A percentile compares a stretch with the other conserved stretches of the same genome.
These are phyloP conservation scores for Ptilorrhoa leucosticta DNA, from an alignment of 2,113 vertebrate genomes.

Conservation along the genomic window DNA sequence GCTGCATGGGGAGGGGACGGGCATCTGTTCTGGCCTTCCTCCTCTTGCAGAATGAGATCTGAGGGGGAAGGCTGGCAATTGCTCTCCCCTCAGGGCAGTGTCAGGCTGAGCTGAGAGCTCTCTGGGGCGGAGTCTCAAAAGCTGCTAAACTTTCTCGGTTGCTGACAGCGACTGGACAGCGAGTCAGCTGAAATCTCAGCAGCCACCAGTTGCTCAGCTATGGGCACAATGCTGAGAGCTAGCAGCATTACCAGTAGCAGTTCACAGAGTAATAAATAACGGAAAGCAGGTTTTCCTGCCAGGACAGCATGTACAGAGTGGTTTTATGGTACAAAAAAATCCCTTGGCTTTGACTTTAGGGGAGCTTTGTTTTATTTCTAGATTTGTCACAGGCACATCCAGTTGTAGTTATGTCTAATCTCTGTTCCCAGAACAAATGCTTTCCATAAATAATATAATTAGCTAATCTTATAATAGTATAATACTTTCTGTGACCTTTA, in stretches of 20 bases:
- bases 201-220: not conserved
- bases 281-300: not conserved
- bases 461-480: not conserved
- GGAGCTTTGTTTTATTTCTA: slow-evolving; percentile 8
- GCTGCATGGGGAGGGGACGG: not conserved
- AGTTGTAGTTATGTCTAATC: slow-evolving; percentile 10
- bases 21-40: not conserved
- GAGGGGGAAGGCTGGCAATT: fast-evolving
- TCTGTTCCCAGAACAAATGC: slow-evolving; percentile 36
- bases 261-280: not conserved
- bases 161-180: not conserved
- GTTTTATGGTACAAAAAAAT: not conserved
- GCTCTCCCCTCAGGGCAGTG: not conserved
- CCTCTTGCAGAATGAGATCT: not conserved
- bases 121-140: not conserved
- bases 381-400: slow-evolving; percentile 34
- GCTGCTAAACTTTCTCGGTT: not conserved
- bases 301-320: not conserved
- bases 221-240: not conserved
- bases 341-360: not conserved
- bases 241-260: not conserved
- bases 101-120: not conserved
- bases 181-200: not conserved
- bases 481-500: slow-evolving; percentile 34
- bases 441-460: slow-evolving; percentile 50